Evolutionary conservation across 2,888 invertebrate genomes (phyloP).

Genomic region (Xylophagus ater): DNA sequence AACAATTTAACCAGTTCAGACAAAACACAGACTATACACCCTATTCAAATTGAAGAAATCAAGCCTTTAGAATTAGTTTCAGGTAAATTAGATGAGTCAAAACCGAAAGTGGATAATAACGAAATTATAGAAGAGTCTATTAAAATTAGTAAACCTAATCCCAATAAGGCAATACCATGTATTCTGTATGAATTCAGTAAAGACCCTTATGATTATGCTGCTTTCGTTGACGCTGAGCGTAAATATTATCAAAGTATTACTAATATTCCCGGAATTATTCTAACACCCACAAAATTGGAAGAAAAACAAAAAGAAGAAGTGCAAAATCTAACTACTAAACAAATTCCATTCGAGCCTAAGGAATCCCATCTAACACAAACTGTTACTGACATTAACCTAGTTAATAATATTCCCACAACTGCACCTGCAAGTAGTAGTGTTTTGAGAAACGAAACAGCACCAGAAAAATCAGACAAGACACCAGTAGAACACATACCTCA

Average conservation of each 20-base stretch:
- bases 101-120: not conserved
- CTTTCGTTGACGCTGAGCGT: slow-evolving; percentile 12
- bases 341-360: slow-evolving; percentile 4
- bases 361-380: not conserved
- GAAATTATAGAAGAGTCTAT: slow-evolving; percentile 2
- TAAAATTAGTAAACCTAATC: slow-evolving; percentile 1
- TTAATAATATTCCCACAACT: slow-evolving; percentile 10
- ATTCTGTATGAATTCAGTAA: not conserved
- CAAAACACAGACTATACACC: not conserved
- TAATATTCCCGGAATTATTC: slow-evolving; percentile 7
- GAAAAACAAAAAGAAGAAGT: slow-evolving; percentile 13
- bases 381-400: not conserved
- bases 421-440: slow-evolving; percentile 15
- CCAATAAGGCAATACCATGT: not conserved
- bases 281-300: no score
- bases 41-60: not conserved
- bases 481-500: slow-evolving; percentile 2
- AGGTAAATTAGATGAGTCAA: not conserved
- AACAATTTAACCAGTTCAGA: not conserved
- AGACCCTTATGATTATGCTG: slow-evolving; percentile 4
- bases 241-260: slow-evolving; percentile 8
- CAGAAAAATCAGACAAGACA: slow-evolving; percentile 3
- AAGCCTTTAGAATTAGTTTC: not conserved
- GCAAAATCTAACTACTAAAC: slow-evolving; percentile 10
- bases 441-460: no score